A percentile compares a stretch with the other conserved stretches of the same genome.
Conservation (phyloP, 2,888 invertebrate species). For the Leptinotarsa haldemani region DNA sequence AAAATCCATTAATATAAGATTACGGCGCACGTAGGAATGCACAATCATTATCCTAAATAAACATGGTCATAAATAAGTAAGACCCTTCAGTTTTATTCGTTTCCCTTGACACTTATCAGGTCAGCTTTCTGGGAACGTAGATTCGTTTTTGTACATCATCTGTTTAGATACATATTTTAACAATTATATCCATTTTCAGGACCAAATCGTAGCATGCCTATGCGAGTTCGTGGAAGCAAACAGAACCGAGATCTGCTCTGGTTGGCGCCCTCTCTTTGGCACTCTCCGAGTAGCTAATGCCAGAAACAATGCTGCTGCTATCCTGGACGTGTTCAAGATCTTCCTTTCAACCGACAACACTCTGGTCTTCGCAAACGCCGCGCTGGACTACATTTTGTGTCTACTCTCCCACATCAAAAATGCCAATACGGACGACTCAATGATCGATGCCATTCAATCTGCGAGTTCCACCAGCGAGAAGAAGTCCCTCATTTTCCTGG, state of each 20-base stretch:
- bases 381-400: constrained; percentile 92
- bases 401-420: constrained; percentile 83
- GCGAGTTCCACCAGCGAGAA: constrained; percentile 44
- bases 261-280: constrained; percentile 96
- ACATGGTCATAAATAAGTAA: too few relatives aligned
- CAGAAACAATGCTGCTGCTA: constrained; percentile 75
- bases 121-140: too few relatives aligned
- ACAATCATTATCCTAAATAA: too few relatives aligned
- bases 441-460: constrained; percentile 53
- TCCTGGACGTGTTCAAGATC: constrained; percentile 92
- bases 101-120: too few relatives aligned
- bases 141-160: too few relatives aligned
- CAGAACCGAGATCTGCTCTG: constrained; percentile 91
- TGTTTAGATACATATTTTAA: too few relatives aligned
- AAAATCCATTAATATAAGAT: constrained; percentile 11
- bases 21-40: too few relatives aligned
- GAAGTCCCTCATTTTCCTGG: constrained; percentile 54
- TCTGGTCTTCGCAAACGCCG: constrained; percentile 92
- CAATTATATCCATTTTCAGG: constrained; percentile 64
- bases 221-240: constrained; percentile 97
- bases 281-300: constrained; percentile 89
- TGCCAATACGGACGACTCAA: constrained; percentile 66
- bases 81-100: too few relatives aligned
- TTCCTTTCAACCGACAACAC: constrained; percentile 94
- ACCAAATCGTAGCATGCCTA: constrained; percentile 91